A percentile compares a stretch with the other conserved stretches of the same genome.
Conservation (phyloP, 2,888 invertebrate genomes). For the Alviniconcha strummeri region DNA sequence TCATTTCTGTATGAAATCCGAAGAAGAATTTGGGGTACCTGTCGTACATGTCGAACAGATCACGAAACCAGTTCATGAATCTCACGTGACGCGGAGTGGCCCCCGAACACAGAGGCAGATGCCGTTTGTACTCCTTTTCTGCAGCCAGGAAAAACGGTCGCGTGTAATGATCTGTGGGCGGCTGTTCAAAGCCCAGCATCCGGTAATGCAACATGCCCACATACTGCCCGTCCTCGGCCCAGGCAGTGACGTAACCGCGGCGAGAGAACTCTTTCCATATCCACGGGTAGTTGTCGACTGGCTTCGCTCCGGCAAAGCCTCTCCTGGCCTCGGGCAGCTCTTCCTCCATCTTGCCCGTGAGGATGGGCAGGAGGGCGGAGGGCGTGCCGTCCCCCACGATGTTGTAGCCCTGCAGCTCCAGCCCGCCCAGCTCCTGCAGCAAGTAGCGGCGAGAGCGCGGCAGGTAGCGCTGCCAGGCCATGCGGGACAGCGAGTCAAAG, state of each 20-base stretch:
- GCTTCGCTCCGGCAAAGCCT: slow-evolving; percentile 80
- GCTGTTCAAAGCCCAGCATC: slow-evolving; percentile 87
- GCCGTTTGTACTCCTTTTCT: slow-evolving; percentile 63
- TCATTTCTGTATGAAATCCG: slow-evolving; percentile 91
- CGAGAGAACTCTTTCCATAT: slow-evolving; percentile 86
- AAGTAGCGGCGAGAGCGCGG: slow-evolving; percentile 49
- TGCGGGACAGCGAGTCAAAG: too few relatives aligned
- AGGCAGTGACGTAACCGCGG: slow-evolving; percentile 80
- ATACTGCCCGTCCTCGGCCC: slow-evolving; percentile 89
- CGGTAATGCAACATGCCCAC: slow-evolving; percentile 93
- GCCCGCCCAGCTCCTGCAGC: slow-evolving; percentile 57
- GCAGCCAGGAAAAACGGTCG: slow-evolving; percentile 83
- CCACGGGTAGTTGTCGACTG: slow-evolving; percentile 87
- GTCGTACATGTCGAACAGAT: slow-evolving; percentile 79
- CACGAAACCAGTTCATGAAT: slow-evolving; percentile 73
- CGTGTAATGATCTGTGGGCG: slow-evolving; percentile 94
- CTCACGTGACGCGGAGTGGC: slow-evolving; percentile 81
- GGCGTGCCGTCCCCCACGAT: slow-evolving; percentile 74
- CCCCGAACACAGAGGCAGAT: slow-evolving; percentile 79
- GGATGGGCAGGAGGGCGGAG: slow-evolving; percentile 87
- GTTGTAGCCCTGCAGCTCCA: slow-evolving; percentile 80
- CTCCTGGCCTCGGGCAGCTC: slow-evolving; percentile 88
- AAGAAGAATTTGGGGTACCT: slow-evolving; percentile 87
- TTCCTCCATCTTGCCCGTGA: slow-evolving; percentile 86
- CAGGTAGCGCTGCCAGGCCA: too few relatives aligned